Evolutionary conservation across 2,888 invertebrate species (phyloP), one percentile per base, ranked within the genome.

Genomic region (Spodoptera picta): DNA sequence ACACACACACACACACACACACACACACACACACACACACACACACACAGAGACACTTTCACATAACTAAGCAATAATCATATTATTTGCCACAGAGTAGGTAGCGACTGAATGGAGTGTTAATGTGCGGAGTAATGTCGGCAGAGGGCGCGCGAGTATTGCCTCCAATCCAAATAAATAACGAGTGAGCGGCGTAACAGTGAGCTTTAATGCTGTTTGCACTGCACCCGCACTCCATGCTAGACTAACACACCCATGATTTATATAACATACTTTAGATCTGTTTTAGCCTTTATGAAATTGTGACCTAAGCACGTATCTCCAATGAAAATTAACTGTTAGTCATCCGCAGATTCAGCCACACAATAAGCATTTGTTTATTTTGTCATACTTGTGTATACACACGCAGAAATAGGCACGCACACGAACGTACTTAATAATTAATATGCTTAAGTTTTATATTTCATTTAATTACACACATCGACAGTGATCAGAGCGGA

Each of bases 1-100:
- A n/a, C n/a, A n/a, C n/a, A n/a, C n/a, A n/a, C n/a, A n/a, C n/a
- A 24, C 69, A 45, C 62, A 47, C 36, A 61, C 52, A 56, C 44
- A 19, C 19, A 19, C 19, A 19, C 19, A 19, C 19, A 19, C n/a
- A 24, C 69, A 45, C 62, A 47, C 36, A 61, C 52, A 56, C 44
- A 19, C 19, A 19, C 19, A 19, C 19, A 19, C 19, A 19, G n/a
- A n/a, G n/a, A n/a, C 47, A 41, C 58, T 31, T 43, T 23, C 46
- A 55, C 57, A 12, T 36, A n/a, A n/a, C 47, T 51, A 55, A 27
- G 53, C 44, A 61, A 48, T 69, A 60, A 73, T 73, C 68, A 73
- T 56, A 50, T 73, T 68, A 69, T 65, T 61, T 49, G 52, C 53
- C 73, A 31, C 52, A 44, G 73, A 73, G 61, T 73, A 68, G 61